phyloP scores from a whole-genome alignment of 1,140 invertebrate genomes.

The Lucilia sericata region DNA sequence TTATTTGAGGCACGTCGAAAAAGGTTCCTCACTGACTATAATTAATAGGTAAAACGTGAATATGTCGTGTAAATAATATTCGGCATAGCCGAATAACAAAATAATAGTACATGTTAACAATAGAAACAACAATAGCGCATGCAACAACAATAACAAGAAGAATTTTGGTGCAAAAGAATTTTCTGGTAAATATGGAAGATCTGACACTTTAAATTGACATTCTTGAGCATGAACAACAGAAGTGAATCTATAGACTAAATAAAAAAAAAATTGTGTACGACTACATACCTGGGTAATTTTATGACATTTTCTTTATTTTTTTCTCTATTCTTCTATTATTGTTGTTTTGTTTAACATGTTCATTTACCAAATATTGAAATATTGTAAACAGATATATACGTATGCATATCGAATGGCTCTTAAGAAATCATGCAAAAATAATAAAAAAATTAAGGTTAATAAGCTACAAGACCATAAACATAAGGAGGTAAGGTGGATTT shows the following conservation, averaged over 20 bases:
- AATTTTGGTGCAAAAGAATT: too few relatives aligned
- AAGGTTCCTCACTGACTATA: too few relatives aligned
- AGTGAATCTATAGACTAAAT: not conserved
- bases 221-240: constrained; percentile 17
- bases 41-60: too few relatives aligned
- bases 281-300: not conserved
- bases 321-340: not conserved
- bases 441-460: not conserved
- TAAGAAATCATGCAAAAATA: constrained; percentile 1
- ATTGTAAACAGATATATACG: not conserved
- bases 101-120: too few relatives aligned
- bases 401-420: not conserved
- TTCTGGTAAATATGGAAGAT: not conserved
- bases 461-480: not conserved
- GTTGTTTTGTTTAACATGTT: constrained; percentile 23
- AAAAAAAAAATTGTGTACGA: not conserved
- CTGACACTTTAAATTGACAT: constrained; percentile 39
- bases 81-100: too few relatives aligned
- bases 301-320: constrained; percentile 28
- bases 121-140: too few relatives aligned
- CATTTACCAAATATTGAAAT: not conserved
- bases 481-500: too few relatives aligned
- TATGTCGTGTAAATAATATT: too few relatives aligned
- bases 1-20: too few relatives aligned
- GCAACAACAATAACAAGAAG: too few relatives aligned